These are phyloP conservation scores for Pristionchus pacificus DNA, from an alignment of 1,140 invertebrate genomes.

Conservation along the genomic window DNA sequence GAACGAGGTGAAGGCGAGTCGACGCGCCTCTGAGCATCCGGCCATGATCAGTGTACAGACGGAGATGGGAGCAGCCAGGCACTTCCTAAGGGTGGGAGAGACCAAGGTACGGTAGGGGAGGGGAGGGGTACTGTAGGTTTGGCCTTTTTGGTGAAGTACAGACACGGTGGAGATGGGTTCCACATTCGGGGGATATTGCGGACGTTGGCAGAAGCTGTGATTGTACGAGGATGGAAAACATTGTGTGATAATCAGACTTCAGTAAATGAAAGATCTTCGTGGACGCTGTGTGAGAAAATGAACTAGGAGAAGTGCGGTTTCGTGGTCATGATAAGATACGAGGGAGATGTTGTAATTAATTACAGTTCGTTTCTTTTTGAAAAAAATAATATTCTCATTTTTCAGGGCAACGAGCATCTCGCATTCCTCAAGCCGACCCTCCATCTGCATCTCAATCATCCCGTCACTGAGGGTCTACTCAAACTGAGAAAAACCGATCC, in stretches of 20 bases:
- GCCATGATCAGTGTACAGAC: constrained; percentile 82
- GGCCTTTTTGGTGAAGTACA: too few species aligned
- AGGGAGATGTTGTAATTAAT: too few species aligned
- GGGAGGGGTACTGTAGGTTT: neutral
- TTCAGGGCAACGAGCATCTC: constrained; percentile 66
- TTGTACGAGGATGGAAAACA: too few species aligned
- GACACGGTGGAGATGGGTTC: too few species aligned
- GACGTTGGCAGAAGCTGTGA: too few species aligned
- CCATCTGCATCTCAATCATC: constrained; percentile 86
- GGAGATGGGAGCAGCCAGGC: constrained; percentile 89
- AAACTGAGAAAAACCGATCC: constrained; percentile 71
- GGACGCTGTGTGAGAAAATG: too few species aligned
- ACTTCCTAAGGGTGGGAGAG: constrained; percentile 78
- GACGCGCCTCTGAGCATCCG: constrained; percentile 78
- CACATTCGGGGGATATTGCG: too few species aligned
- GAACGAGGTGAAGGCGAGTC: constrained; percentile 74
- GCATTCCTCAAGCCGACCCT: constrained; percentile 74
- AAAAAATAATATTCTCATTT: too few species aligned
- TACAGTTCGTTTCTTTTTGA: too few species aligned
- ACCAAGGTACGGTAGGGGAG: constrained; percentile 69
- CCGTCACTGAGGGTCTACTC: constrained; percentile 81
- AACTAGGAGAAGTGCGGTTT: too few species aligned
- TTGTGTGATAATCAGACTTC: too few species aligned
- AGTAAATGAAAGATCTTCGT: constrained; percentile 64
- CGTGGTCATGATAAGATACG: too few species aligned